These are phyloP conservation scores for Melipona bicolor DNA, from an alignment of 2,888 invertebrate genomes.

Conservation along the genomic window DNA sequence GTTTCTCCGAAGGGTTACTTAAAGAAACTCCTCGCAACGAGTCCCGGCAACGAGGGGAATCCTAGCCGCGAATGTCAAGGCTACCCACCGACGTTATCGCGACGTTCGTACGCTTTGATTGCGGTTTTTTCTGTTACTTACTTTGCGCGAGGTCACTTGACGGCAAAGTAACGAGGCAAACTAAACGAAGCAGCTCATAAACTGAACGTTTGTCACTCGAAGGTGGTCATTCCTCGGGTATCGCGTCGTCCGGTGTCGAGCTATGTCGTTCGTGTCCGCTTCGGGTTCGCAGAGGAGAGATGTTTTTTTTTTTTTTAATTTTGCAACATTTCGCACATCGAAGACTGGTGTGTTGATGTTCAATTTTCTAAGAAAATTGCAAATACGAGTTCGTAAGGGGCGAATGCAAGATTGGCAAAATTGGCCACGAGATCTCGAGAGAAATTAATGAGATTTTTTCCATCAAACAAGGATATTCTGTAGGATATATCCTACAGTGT, in stretches of 20 bases:
- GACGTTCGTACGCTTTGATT: not conserved
- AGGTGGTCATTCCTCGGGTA: not conserved
- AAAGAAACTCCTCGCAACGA: constrained; percentile 33
- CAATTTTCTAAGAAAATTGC: not conserved
- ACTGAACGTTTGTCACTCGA: not conserved
- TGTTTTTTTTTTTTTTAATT: not conserved
- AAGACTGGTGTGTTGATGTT: not conserved
- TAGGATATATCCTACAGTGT: no score
- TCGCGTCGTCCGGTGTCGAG: not conserved
- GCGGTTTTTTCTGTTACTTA: not conserved
- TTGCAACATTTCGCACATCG: not conserved
- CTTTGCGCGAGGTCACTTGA: not conserved
- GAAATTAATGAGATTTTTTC: no score
- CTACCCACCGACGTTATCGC: constrained; percentile 16
- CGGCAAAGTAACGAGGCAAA: no score
- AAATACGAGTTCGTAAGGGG: not conserved
- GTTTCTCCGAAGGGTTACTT: constrained; percentile 31
- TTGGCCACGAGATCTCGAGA: no score
- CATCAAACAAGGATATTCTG: no score
- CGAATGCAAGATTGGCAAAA: no score
- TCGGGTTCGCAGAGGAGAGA: not conserved
- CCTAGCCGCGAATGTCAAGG: constrained; percentile 49
- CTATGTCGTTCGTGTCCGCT: not conserved
- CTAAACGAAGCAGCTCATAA: not conserved
- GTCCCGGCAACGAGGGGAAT: constrained; percentile 29